These are phyloP conservation scores for Enteromius afrohamiltoni DNA, from an alignment of 2,797 vertebrate species.

Conservation along the genomic window DNA sequence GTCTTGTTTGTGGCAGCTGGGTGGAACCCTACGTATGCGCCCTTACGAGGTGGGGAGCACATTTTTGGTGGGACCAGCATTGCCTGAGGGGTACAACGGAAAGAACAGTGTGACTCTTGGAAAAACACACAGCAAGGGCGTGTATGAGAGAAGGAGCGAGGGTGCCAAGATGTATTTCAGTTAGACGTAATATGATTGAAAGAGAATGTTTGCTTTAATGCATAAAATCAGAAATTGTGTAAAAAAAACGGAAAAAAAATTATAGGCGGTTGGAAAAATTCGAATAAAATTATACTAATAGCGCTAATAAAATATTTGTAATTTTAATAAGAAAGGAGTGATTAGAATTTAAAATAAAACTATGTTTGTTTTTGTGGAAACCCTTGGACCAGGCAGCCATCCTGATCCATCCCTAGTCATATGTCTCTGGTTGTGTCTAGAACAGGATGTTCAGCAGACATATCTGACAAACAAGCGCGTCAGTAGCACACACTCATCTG, in stretches of 20 bases:
- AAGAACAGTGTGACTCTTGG: constrained; percentile 27
- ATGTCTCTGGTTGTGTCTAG: constrained; percentile 5
- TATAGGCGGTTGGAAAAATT: not conserved
- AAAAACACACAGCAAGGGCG: constrained; percentile 31
- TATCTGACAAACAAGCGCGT: constrained; percentile 19
- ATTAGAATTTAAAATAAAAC: not conserved
- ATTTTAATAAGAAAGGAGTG: not conserved
- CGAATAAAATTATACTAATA: not conserved
- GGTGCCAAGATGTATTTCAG: constrained; percentile 21
- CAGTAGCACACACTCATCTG: not conserved
- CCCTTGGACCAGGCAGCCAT: not conserved
- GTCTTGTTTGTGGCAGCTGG: constrained; percentile 68
- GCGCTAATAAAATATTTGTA: not conserved
- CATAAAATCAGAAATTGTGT: not conserved
- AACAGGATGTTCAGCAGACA: constrained; percentile 40
- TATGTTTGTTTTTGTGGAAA: not conserved
- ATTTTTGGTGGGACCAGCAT: constrained; percentile 65
- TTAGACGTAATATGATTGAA: constrained; percentile 10
- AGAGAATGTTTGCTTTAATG: constrained; percentile 1
- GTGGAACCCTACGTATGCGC: constrained; percentile 63
- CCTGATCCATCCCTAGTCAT: not conserved
- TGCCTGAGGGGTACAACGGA: constrained; percentile 37
- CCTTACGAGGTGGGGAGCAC: constrained; percentile 65
- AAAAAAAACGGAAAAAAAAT: not conserved
- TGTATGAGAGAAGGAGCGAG: constrained; percentile 11